Conservation (phyloP, 2,888 invertebrate species). For the Thereva unica region DNA sequence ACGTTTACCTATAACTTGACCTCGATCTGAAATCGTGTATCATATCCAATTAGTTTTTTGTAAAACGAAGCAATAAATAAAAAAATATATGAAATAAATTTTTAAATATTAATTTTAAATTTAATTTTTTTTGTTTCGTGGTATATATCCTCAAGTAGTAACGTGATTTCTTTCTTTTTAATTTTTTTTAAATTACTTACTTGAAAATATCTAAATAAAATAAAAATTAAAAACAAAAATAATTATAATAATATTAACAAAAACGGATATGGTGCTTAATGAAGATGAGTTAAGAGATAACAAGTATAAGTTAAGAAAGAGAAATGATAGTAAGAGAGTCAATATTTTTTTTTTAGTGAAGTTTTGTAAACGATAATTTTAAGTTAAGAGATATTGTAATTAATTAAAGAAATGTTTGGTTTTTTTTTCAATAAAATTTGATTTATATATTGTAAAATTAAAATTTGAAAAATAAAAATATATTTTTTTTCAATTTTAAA, state of each 20-base stretch:
- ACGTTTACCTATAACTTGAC: constrained; percentile 49
- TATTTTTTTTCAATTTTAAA: constrained; percentile 4
- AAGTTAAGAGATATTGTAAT: too few relatives aligned
- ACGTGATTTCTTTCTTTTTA: neutral
- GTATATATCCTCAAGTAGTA: too few relatives aligned
- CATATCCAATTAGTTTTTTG: constrained; percentile 45
- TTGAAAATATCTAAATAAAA: constrained; percentile 16
- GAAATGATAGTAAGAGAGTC: constrained; percentile 11
- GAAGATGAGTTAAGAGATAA: constrained; percentile 21
- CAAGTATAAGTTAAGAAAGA: constrained; percentile 5
- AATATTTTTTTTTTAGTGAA: too few relatives aligned
- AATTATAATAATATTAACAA: too few relatives aligned
- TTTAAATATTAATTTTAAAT: constrained; percentile 16
- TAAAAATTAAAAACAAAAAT: too few relatives aligned
- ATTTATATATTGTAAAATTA: constrained; percentile 2
- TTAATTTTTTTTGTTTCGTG: neutral
- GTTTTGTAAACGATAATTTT: too few relatives aligned
- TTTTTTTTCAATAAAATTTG: neutral
- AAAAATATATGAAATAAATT: constrained; percentile 18
- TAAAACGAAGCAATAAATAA: constrained; percentile 40
- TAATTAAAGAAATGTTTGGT: neutral
- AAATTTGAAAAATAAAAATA: constrained; percentile 10
- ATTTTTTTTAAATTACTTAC: neutral
- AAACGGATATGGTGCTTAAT: constrained; percentile 14
- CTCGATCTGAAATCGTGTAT: constrained; percentile 47